Evolutionary conservation across 1,140 invertebrate genomes (phyloP), one percentile per base, ranked within the genome.

Genomic region (Drosophila nigromelanica): DNA sequence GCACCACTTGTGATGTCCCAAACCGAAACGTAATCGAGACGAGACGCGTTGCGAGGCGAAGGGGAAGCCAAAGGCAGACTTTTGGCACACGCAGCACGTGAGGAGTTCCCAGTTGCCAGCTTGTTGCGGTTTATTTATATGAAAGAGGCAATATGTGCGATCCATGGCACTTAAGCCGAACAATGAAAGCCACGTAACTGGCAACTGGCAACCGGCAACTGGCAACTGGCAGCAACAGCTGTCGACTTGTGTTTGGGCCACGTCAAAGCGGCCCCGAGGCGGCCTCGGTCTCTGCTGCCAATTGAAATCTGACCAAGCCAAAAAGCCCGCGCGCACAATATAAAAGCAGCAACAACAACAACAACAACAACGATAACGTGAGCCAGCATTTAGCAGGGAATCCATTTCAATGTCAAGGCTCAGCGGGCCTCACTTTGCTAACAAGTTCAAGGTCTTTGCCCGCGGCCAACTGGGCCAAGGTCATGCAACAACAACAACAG

Each of bases 1-100:
- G 73, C 72, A 73, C 18, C 71, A 72, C 50, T 63, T 77, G 55
- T 69, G 83, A 68, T 86, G 82, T 87, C 75, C 81, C 81, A 87
- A 87, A 86, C 71, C 70, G 64, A 78, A 86, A 86, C 72, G 75
- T 78, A 78, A 78, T 78, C 75, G 75, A 74, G 75, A 68, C 75
- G 78, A 64, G 69, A 62, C 75, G 27, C 66, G 27, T 48, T 48
- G 48, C 55, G 62, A 52, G 62, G 15, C 45, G 33, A 48, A 11
- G 48, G 21, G 18, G 15, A 18, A 55, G 15, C 14, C 37, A 47
- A 42, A 50, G 43, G 27, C 68, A 58, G 78, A 86, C 82, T 85
- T 87, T 85, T 85, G 81, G 81, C 81, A 87, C 81, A 87, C 81
- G 81, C 81, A 81, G 81, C 81, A 81, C 81, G 81, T 86, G 81